A percentile compares a stretch with the other conserved stretches of the same genome.
Evolutionary conservation across 2,797 vertebrate species (phyloP).

Genomic region (Aselliscus stoliczkanus): DNA sequence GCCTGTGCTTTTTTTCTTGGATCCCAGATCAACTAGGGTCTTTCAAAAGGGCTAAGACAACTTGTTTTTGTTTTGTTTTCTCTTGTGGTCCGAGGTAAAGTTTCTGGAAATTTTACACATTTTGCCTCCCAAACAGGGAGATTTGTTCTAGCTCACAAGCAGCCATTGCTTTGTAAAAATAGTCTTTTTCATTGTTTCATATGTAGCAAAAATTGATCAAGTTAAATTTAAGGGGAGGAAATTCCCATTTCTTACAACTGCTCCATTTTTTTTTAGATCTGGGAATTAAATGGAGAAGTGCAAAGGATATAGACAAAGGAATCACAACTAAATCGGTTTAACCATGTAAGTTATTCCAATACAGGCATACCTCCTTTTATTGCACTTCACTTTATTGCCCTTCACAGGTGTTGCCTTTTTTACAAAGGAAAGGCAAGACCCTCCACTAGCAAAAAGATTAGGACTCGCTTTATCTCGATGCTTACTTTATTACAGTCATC

Average conservation of each 20-base stretch:
- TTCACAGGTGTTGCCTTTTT: neutral
- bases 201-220: constrained; percentile 2
- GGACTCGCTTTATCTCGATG: neutral
- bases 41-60: constrained; percentile 39
- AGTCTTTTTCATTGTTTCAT: neutral
- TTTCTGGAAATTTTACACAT: constrained; percentile 9
- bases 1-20: constrained; percentile 28
- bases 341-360: neutral
- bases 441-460: neutral
- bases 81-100: neutral
- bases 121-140: neutral
- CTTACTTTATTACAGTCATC: neutral
- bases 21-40: neutral
- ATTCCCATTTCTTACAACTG: neutral
- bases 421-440: neutral
- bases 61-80: neutral
- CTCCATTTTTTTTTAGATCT: neutral
- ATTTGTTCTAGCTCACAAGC: neutral
- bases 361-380: neutral
- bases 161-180: neutral
- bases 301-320: neutral
- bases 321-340: neutral
- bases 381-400: neutral
- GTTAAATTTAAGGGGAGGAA: neutral
- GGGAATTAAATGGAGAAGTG: neutral